Evolutionary conservation across 2,888 invertebrate species (phyloP), one percentile per base, ranked within the genome.

Genomic region (Chorisops tibialis): DNA sequence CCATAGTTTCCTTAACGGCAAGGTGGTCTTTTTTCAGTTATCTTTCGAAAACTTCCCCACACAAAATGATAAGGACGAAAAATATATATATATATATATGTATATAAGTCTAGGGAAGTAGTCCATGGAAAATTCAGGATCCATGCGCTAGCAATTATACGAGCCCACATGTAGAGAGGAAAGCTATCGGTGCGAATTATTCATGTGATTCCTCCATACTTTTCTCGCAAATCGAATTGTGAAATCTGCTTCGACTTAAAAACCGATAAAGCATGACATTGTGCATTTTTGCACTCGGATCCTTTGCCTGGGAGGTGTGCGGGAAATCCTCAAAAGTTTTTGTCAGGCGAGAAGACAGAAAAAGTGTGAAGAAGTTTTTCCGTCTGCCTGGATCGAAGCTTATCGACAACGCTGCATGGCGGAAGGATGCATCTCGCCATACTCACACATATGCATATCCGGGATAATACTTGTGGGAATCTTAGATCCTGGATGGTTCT

Each of bases 361-460:
- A 30, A 54, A 24, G 24, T 39, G 39, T 39, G 52, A 52, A 52
- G 39, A 52, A 38, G 38, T 54, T 41, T 16, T 7, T 24, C 22
- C 21, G 14, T 41, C 18, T 21, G 7, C 14, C 4, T 24, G 37
- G 14, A 43, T 14, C 12, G 4, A 54, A 54, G 54, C 54, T 54
- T 41, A 54, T 41, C 54, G 41, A 22, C 38, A 38, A 19, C 52
- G 19, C 41, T 41, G 43, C 9, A 30, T n/a, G n/a, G n/a, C 54
- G 54, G 54, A 54, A 54, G 54, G 41, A 41, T 39, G 54, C 54
- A 54, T 54, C 54, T n/a, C 24, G 16, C 41, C 16, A 41, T 54
- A 5, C 30, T 24, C 54, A 41, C 24, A 54, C 41, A n/a, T 43
- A 21, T 19, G 19, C 38, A 51, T 43, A 22, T 39, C 43, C 12